Evolutionary conservation across 2,888 invertebrate genomes (phyloP), one percentile per base, ranked within the genome.

Genomic region (Volucella bombylans): DNA sequence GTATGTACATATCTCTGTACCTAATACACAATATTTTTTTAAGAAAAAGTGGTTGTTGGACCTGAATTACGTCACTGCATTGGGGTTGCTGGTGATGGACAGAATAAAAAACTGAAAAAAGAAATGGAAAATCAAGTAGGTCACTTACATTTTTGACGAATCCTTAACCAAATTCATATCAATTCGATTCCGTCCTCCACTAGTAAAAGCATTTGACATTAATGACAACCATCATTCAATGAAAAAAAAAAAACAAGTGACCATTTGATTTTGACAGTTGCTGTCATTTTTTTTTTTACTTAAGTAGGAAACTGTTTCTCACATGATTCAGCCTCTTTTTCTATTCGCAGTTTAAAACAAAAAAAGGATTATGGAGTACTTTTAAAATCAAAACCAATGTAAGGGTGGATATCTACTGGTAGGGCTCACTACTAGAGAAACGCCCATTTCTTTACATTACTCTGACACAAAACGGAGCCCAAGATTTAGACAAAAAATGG

Each of bases 31-130:
- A 59, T 10, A n/a, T 18, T 31, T 23, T n/a, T 55, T n/a, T 23
- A 23, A 23, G 23, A 23, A 23, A 31, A 31, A 31, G 31, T 31
- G 31, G 64, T 73, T 55, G 47, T 54, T 54, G 54, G 73, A 64
- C 45, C 47, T 23, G 52, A 74, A 64, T 81, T 81, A 69, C 81
- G 81, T 81, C 81, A 81, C 43, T 67, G 2, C 45, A 0, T n/a
- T 45, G 12, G 55, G 59, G 49, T 57, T 64, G 57, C 38, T 50
- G 59, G 59, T 54, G 49, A 38, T 31, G 0, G 38, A 38, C 39
- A 54, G 52, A 65, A 43, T 23, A 4, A 43, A 50, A 14, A 31
- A 31, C 6, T 31, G 31, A 31, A 31, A 31, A 31, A 31, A 31
- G 6, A 31, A 31, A 4, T 6, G 3, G 3, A 31, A 31, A 31